Conservation (phyloP, 35 echinoderm and acorn worm genomes). For the Holothuria glaberrima region DNA sequence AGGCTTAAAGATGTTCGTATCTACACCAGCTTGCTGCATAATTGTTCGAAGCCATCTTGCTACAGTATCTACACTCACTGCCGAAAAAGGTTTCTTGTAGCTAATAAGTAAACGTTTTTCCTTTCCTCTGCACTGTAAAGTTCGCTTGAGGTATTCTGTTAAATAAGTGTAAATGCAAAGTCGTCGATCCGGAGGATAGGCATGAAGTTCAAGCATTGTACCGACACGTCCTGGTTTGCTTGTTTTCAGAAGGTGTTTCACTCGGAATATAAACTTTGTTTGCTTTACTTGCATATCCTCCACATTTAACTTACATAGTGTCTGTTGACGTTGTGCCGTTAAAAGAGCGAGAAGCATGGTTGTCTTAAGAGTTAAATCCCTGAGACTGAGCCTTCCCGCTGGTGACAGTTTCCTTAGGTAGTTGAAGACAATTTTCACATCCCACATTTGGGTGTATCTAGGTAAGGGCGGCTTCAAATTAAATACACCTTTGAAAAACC, state of each 20-base stretch:
- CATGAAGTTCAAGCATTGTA: conserved; percentile 33
- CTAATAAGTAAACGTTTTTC: conserved; percentile 27
- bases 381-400: conserved; percentile 41
- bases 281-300: conserved; percentile 27
- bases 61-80: conserved; percentile 2
- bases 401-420: conserved; percentile 55
- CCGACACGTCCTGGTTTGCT: conserved; percentile 21
- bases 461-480: conserved; percentile 51
- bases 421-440: conserved; percentile 67
- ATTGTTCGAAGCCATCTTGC: not conserved
- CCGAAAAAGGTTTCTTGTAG: conserved; percentile 34
- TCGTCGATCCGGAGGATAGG: conserved; percentile 36
- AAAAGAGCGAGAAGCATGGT: conserved; percentile 62
- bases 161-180: conserved; percentile 19
- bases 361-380: conserved; percentile 61
- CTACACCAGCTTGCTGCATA: conserved; percentile 31
- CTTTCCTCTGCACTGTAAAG: conserved; percentile 5
- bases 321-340: conserved; percentile 54
- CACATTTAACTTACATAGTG: conserved; percentile 50
- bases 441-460: conserved; percentile 70
- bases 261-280: conserved; percentile 18
- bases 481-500: conserved; percentile 60
- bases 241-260: conserved; percentile 24
- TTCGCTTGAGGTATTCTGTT: conserved; percentile 30
- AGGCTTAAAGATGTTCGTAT: conserved; percentile 29